A percentile compares a stretch with the other conserved stretches of the same genome.
These are phyloP conservation scores for Apamea epomidion DNA, from an alignment of 2,888 invertebrate species.

Conservation along the genomic window DNA sequence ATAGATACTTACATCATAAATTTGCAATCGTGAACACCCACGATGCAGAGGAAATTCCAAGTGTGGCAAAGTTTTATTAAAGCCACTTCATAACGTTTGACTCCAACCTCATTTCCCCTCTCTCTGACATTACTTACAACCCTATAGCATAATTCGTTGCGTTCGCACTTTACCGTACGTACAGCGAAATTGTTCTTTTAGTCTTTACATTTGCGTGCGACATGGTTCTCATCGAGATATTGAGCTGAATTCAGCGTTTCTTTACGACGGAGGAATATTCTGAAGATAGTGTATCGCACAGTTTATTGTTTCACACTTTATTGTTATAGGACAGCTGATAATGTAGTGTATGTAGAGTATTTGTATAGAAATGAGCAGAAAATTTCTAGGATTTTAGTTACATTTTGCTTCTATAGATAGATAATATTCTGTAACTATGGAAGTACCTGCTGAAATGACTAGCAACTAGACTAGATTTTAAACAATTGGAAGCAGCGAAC, in stretches of 20 bases:
- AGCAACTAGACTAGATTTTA: constrained; percentile 4
- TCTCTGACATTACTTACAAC: constrained; percentile 11
- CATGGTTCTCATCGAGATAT: constrained; percentile 39
- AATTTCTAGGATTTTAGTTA: constrained; percentile 7
- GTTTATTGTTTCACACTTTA: constrained; percentile 61
- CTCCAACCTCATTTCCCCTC: not conserved
- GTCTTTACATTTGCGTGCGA: constrained; percentile 65
- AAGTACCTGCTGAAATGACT: not conserved
- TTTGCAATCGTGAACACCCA: not conserved
- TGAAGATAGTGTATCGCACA: constrained; percentile 59
- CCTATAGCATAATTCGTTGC: constrained; percentile 77
- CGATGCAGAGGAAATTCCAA: not conserved
- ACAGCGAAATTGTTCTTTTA: constrained; percentile 66
- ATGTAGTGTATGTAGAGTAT: constrained; percentile 29
- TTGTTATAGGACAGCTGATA: constrained; percentile 62
- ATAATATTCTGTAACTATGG: constrained; percentile 12
- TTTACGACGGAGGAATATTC: constrained; percentile 51
- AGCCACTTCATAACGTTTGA: constrained; percentile 5
- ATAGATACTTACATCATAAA: not conserved
- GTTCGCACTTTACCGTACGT: constrained; percentile 49
- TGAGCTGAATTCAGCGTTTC: constrained; percentile 49
- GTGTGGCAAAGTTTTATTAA: not conserved
- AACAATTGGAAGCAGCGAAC: not conserved
- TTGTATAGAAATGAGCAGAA: constrained; percentile 51
- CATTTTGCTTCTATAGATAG: constrained; percentile 13